Conservation (phyloP, 1,140 invertebrate species). For the Mya arenaria region DNA sequence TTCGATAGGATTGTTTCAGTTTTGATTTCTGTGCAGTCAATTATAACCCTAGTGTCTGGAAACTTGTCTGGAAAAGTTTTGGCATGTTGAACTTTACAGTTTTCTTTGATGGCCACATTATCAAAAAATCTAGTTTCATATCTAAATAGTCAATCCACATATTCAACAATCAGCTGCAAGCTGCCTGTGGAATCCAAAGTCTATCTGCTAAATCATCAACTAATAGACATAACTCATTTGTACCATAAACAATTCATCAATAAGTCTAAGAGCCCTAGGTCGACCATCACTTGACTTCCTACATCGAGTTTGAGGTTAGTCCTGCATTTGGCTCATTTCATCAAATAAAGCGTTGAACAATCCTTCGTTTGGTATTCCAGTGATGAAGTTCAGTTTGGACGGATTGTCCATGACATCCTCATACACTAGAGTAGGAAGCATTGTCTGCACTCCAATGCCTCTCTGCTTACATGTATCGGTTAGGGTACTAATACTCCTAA, state of each 20-base stretch:
- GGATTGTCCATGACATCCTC: slow-evolving; percentile 8
- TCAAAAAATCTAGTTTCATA: slow-evolving; percentile 3
- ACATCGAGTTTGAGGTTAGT: neutral
- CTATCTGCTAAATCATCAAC: slow-evolving; percentile 28
- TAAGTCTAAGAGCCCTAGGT: neutral
- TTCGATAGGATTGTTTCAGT: no score
- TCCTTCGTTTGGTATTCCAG: slow-evolving; percentile 14
- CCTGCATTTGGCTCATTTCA: slow-evolving; percentile 7
- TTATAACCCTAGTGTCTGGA: slow-evolving; percentile 16
- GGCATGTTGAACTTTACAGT: slow-evolving; percentile 11
- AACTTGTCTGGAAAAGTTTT: neutral
- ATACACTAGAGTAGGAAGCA: neutral
- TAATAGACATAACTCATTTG: slow-evolving; percentile 17
- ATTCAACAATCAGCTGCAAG: neutral
- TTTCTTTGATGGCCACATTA: slow-evolving; percentile 17
- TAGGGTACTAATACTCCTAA: neutral
- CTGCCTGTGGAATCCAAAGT: neutral
- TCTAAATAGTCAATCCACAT: slow-evolving; percentile 15
- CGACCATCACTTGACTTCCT: neutral
- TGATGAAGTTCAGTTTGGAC: slow-evolving; percentile 5
- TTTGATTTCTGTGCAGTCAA: slow-evolving; percentile 41
- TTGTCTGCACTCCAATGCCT: neutral
- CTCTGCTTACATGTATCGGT: no score
- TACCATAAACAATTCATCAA: slow-evolving; percentile 42
- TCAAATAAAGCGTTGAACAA: slow-evolving; percentile 28